Conservation (phyloP, 2,888 invertebrate genomes). For the Sycophila texana region DNA sequence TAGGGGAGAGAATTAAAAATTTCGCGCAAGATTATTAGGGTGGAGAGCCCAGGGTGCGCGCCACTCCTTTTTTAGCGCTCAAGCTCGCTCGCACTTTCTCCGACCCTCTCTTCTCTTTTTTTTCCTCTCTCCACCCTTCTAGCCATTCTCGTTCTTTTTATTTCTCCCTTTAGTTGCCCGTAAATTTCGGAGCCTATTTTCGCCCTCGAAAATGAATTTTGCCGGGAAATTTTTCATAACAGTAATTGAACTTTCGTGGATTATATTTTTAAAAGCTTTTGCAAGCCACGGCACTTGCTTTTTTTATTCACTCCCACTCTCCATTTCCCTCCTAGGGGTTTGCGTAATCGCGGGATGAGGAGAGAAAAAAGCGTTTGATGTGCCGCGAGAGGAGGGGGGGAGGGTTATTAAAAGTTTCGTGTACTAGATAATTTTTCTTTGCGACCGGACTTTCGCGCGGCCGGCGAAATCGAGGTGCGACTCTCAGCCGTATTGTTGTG, state of each 20-base stretch:
- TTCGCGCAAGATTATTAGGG: slow-evolving; percentile 54
- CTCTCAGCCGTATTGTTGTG: neutral
- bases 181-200: slow-evolving; percentile 44
- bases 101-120: neutral
- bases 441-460: neutral
- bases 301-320: slow-evolving; percentile 1
- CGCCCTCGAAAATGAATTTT: slow-evolving; percentile 48
- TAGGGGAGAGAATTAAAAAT: slow-evolving; percentile 52
- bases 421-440: slow-evolving; percentile 18
- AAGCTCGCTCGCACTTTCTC: neutral
- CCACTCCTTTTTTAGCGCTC: too few relatives aligned
- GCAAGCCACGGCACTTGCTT: slow-evolving; percentile 2
- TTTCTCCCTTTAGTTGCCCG: slow-evolving; percentile 15
- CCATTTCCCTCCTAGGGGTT: neutral
- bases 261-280: slow-evolving; percentile 49
- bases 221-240: slow-evolving; percentile 37
- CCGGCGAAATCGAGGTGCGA: neutral
- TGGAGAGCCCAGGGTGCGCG: slow-evolving; percentile 20
- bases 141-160: neutral
- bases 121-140: neutral
- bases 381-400: neutral
- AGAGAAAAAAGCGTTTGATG: slow-evolving; percentile 32
- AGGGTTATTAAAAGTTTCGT: slow-evolving; percentile 35
- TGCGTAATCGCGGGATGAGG: neutral
- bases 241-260: slow-evolving; percentile 46